Evolutionary conservation across 2,113 vertebrate genomes (phyloP), one percentile per base, ranked within the genome.

Genomic region (Procavia capensis): DNA sequence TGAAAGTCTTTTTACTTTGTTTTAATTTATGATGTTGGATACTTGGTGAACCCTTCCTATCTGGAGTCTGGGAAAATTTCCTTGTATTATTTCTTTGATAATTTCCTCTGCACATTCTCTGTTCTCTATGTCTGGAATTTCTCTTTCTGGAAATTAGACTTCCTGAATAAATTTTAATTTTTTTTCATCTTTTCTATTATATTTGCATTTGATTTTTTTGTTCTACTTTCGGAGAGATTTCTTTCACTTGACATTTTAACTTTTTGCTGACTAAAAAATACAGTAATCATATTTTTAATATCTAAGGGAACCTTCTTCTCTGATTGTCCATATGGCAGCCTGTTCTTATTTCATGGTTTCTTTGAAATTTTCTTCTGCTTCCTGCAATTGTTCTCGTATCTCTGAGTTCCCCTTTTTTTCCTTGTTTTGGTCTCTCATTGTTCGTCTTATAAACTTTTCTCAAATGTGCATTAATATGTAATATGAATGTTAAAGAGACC

Each of bases 201-300:
- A 63, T 50, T 36, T 36, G 5, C 22, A 57, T 84, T 76, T 19
- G 2, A 31, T 50, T 43, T 45, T 45, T 82, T 89, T 88, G 14
- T 86, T 47, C 24, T 81, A 75, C 34, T 76, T 43, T 90, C 66
- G 10, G 25, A 50, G 6, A 85, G 6, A 83, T 29, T 29, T 87
- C 57, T 81, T 89, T 87, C 20, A 95, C 25, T 88, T 94, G 31
- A 41, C 24, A 45, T 92, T 96, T 96, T 94, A 84, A 43, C 43
- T 66, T 95, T 66, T 92, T 93, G 64, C 64, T 74, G 54, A 72
- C 39, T 19, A n/a, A 78, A 83, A 80, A 14, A 45, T 43, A 91
- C 63, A 64, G 39, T 57, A 68, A 7, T 47, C 59, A 5, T 36
- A 39, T 79, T 72, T 95, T 91, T 63, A 88, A 47, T 57, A 92